These are phyloP conservation scores for Eidolon helvum DNA, from an alignment of 2,113 vertebrate genomes.

Conservation along the genomic window DNA sequence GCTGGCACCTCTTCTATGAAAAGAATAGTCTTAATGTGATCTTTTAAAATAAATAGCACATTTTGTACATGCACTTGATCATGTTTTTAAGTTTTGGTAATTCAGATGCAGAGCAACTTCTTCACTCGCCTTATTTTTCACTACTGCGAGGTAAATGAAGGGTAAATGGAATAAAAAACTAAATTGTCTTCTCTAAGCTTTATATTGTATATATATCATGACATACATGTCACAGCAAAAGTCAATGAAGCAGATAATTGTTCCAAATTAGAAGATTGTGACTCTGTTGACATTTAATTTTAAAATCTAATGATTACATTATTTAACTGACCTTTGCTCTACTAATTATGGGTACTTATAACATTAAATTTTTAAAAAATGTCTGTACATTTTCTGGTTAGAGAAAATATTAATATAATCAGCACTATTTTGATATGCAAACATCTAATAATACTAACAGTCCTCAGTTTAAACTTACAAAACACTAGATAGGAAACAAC, in stretches of 20 bases:
- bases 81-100: slow-evolving; percentile 17
- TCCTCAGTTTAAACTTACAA: slow-evolving; percentile 18
- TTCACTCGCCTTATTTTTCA: neutral
- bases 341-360: slow-evolving; percentile 25
- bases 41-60: slow-evolving; percentile 15
- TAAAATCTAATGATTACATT: slow-evolving; percentile 35
- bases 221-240: slow-evolving; percentile 27
- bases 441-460: neutral
- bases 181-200: neutral
- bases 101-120: neutral
- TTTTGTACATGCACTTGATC: neutral
- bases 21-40: neutral
- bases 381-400: neutral
- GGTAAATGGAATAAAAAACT: slow-evolving; percentile 1
- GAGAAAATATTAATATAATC: slow-evolving; percentile 5
- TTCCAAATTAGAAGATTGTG: slow-evolving; percentile 49
- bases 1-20: neutral
- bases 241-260: slow-evolving; percentile 50
- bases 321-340: slow-evolving; percentile 51
- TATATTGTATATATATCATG: neutral
- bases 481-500: neutral
- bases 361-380: slow-evolving; percentile 21
- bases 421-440: neutral
- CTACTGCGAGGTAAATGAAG: neutral
- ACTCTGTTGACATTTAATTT: slow-evolving; percentile 49